A percentile compares a stretch with the other conserved stretches of the same genome.
Evolutionary conservation across 2,797 vertebrate genomes (phyloP).

Genomic region (Naso thynnoides): DNA sequence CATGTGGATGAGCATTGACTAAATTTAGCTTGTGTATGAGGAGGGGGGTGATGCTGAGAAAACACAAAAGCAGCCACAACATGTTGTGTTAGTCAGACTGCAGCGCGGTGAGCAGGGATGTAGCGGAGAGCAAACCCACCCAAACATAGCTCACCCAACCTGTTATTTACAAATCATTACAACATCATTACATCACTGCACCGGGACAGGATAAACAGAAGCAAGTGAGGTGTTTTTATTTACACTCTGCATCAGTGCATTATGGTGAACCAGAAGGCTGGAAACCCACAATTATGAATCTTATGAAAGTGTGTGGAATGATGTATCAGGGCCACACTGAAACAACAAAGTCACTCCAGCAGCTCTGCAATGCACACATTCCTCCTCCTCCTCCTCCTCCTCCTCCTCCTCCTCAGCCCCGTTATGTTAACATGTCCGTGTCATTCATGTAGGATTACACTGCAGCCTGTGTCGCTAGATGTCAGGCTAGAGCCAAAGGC

Average conservation of each 20-base stretch:
- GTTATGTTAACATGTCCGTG: slow-evolving; percentile 54
- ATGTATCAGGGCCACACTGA: slow-evolving; percentile 12
- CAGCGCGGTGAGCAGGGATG: slow-evolving; percentile 34
- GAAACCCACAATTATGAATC: slow-evolving; percentile 26
- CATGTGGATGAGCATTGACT: slow-evolving; percentile 57
- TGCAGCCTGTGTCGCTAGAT: slow-evolving; percentile 89
- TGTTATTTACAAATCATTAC: slow-evolving; percentile 62
- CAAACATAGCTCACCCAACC: slow-evolving; percentile 48
- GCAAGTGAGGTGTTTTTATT: slow-evolving; percentile 42
- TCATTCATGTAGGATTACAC: slow-evolving; percentile 66
- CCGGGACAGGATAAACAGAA: slow-evolving; percentile 2
- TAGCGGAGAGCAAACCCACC: slow-evolving; percentile 36
- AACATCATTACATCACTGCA: slow-evolving; percentile 61
- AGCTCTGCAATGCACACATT: slow-evolving; percentile 24
- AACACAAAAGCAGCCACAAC: slow-evolving; percentile 66
- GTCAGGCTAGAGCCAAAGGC: slow-evolving; percentile 92
- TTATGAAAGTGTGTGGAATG: slow-evolving; percentile 7
- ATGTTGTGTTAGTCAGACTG: slow-evolving; percentile 60
- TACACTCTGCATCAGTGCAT: slow-evolving; percentile 20
- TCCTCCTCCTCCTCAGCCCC: slow-evolving; percentile 33
- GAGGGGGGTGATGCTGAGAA: slow-evolving; percentile 53
- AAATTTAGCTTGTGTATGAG: slow-evolving; percentile 54
- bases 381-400: slow-evolving; percentile 34
- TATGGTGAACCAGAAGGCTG: slow-evolving; percentile 30
- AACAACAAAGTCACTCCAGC: slow-evolving; percentile 23